Conservation (phyloP, 2,888 invertebrate genomes). For the Chymomyza amoena region DNA sequence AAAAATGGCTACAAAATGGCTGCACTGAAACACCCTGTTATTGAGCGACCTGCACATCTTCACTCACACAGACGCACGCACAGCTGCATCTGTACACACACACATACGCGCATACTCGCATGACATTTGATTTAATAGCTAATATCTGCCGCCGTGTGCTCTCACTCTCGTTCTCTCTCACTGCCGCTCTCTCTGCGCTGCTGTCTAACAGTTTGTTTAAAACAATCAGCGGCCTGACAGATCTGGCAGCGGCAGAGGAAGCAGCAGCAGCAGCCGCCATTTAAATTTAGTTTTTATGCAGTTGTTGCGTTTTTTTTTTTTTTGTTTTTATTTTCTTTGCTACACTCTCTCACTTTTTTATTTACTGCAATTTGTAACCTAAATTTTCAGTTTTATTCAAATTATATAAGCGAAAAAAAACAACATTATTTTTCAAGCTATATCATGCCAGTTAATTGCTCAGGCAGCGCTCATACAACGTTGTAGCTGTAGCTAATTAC, state of each 20-base stretch:
- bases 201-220: slow-evolving; percentile 35
- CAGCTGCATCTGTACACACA: neutral
- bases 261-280: neutral
- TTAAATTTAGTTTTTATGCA: neutral
- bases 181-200: slow-evolving; percentile 9
- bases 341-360: neutral
- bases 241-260: neutral
- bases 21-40: neutral
- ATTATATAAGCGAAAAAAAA: slow-evolving; percentile 36
- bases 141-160: too few relatives aligned
- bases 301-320: neutral
- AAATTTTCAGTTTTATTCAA: slow-evolving; percentile 25
- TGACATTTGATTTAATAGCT: neutral
- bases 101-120: neutral
- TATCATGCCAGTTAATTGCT: slow-evolving; percentile 19
- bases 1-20: neutral
- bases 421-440: slow-evolving; percentile 2
- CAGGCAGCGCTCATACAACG: neutral
- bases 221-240: slow-evolving; percentile 28
- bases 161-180: neutral
- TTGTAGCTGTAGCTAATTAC: slow-evolving; percentile 9
- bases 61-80: neutral
- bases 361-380: slow-evolving; percentile 29
- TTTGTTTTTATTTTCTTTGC: slow-evolving; percentile 39
- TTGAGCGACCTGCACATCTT: neutral